Conservation (phyloP, 2,113 vertebrate species). For the Merops nubicus region DNA sequence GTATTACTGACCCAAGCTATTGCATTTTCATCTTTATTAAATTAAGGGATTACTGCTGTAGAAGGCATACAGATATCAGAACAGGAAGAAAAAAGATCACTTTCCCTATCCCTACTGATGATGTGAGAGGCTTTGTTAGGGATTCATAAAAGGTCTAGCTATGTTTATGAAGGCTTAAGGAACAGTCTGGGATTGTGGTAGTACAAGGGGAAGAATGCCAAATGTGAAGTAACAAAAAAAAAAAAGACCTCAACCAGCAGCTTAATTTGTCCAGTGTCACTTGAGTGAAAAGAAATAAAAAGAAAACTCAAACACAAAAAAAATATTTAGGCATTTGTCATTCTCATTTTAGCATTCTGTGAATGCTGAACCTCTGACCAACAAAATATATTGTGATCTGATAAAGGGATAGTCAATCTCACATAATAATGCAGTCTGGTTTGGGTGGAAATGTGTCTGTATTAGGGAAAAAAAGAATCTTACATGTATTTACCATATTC, state of each 20-base stretch:
- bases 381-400: background rate
- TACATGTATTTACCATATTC: background rate
- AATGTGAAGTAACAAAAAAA: background rate
- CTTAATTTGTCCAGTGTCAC: background rate
- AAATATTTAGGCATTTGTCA: background rate
- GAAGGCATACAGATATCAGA: background rate
- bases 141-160: background rate
- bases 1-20: conserved; percentile 4
- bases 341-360: background rate
- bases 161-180: background rate
- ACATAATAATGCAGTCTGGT: background rate
- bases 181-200: background rate
- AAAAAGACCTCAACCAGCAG: background rate
- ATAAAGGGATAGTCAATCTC: background rate
- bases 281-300: background rate
- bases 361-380: background rate
- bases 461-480: background rate
- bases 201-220: background rate
- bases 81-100: background rate
- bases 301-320: background rate
- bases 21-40: conserved; percentile 32
- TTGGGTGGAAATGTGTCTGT: background rate
- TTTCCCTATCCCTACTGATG: background rate
- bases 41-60: conserved; percentile 26
- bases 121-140: background rate